Percentiles rank a stretch among this genome's conserved stretches.
phyloP scores from a whole-genome alignment of 2,113 vertebrate genomes.

The Erpornis zantholeuca region DNA sequence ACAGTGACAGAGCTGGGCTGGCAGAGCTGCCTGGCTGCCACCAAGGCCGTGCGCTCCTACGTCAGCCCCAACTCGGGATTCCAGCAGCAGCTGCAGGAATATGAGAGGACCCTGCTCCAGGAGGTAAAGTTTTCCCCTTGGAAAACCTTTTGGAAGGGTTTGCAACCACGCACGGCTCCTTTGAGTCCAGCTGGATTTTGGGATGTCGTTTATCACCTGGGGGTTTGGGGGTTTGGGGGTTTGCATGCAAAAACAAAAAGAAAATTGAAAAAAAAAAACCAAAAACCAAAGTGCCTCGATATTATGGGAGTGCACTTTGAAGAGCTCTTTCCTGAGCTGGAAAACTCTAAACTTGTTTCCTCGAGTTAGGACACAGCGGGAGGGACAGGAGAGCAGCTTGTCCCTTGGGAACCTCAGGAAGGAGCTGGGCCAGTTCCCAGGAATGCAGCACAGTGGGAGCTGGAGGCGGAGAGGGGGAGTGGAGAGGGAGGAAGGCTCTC shows the following conservation, averaged over 20 bases:
- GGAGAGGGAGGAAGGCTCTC: not conserved
- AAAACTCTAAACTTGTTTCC: not conserved
- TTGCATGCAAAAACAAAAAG: not conserved
- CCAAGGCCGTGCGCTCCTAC: constrained; percentile 80
- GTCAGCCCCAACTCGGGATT: constrained; percentile 86
- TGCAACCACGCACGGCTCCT: not conserved
- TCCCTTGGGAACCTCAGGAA: not conserved
- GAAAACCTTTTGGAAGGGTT: fast-evolving
- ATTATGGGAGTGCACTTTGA: fast-evolving
- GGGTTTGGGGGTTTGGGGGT: not conserved
- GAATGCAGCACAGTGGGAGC: not conserved
- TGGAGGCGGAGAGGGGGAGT: not conserved
- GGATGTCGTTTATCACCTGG: not conserved
- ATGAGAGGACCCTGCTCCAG: constrained; percentile 75
- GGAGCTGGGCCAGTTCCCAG: not conserved
- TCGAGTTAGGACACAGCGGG: fast-evolving
- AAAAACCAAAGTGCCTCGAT: no score
- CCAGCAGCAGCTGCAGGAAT: constrained; percentile 88
- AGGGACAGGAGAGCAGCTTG: not conserved
- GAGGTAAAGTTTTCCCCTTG: constrained; percentile 66
- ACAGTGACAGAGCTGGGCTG: constrained; percentile 83
- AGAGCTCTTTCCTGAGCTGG: not conserved
- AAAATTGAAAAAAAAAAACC: not conserved
- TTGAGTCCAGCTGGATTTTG: not conserved
- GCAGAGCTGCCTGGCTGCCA: constrained; percentile 83